Evolutionary conservation across 2,113 vertebrate genomes (phyloP), one percentile per base, ranked within the genome.

Genomic region (Lates calcarifer): DNA sequence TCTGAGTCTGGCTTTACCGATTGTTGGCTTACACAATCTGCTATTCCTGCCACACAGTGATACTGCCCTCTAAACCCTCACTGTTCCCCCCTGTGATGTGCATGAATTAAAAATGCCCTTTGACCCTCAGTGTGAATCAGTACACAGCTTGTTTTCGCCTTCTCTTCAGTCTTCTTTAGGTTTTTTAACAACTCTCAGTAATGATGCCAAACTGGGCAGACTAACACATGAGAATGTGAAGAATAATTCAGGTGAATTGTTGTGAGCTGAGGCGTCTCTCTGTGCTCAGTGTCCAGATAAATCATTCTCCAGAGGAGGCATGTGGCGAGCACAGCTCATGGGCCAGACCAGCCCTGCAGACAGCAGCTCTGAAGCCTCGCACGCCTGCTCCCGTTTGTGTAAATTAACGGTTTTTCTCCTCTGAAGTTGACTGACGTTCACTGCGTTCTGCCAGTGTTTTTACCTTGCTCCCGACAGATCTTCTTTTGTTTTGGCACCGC

Each of bases 401-500:
- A 71, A 76, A 90, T 83, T 1, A 75, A 77, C 26, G 22, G 67
- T 76, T 83, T 83, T 86, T 87, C 82, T 86, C 55, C 63, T 68
- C 47, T 73, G 62, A 82, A 77, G 85, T 74, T 82, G 79, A 86
- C 77, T 79, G 81, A 86, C 84, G 35, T 85, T 80, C 57, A 64
- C 67, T 53, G 60, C 51, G 28, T 51, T 78, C 68, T 67, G 65
- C 67, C 45, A 69, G 45, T 29, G 43, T 79, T 22, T 86, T 71
- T 75, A 64, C 86, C 51, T 73, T 60, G 71, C 84, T 88, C 71
- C 64, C 69, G 81, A 78, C 65, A 61, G 71, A 72, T 81, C 88
- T 81, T 83, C 79, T 87, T 87, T 91, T 89, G 82, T 90, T 91
- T 90, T 93, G 90, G 88, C 87, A 75, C 68, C 1, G 72, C 73